Base-by-base conservation (phyloP, 2,888 invertebrate genomes). In the Isoperla grammatica region DNA sequence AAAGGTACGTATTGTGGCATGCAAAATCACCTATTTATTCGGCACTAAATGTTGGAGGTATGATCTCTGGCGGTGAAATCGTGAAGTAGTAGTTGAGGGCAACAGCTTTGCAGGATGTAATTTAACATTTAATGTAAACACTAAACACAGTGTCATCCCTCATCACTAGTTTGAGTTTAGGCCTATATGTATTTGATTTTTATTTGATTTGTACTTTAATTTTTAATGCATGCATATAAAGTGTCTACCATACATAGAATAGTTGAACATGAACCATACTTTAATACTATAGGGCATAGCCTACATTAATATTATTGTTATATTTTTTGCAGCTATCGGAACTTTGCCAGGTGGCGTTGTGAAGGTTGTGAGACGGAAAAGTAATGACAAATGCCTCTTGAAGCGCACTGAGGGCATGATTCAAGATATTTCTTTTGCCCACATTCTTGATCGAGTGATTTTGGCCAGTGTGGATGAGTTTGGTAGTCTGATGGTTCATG, bases 401-500 rank as follows among this genome's bases (percentile, higher is more conserved):
- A 93, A 92, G 73, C 93, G 92, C 43, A 88, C 93, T 81, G 83
- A 83, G 55, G 94, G 93, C 40, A 81, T 88, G 73, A 88, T 96
- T n/a, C 84, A 90, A 73, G 97, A 97, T 74, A 75, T 97, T 53
- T 85, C 94, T 1, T 97, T 97, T 77, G 92, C 95, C 2, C 87
- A 90, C 72, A 85, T 90, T 48, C 81, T 83, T 64, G 81, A 83
- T 58, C 85, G 89, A 67, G 84, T 89, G 42, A 80, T 94, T 61
- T 75, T 97, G 42, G 96, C 91, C 0, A 89, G 88, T 67, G 89
- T 95, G 55, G 96, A 97, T 74, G 88, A 88, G 68, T 81, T 81
- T 67, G 95, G 95, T 46, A 87, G 85, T 70, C 80, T 96, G 64
- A 88, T 88, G 73, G 85, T 96, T 56, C 86, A 91, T 71, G 83